Conservation (phyloP, 2,113 vertebrate genomes). For the Etheostoma cragini region DNA sequence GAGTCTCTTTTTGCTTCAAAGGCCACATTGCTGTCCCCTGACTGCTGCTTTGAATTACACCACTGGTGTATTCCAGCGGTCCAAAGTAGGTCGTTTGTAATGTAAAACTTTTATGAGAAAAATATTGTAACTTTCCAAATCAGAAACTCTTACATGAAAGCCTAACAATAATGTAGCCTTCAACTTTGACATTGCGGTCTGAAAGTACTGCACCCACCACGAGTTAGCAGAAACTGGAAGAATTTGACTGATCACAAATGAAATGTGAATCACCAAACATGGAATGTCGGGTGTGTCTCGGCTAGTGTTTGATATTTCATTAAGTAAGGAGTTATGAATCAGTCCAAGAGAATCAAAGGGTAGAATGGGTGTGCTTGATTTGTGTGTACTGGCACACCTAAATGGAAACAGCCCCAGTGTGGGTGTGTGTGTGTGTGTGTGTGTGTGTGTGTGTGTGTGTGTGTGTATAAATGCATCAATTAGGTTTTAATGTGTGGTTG, state of each 20-base stretch:
- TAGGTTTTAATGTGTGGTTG: neutral
- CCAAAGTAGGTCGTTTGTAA: neutral
- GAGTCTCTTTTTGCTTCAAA: neutral
- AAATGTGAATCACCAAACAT: neutral
- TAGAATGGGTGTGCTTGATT: slow-evolving; percentile 53
- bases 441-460: neutral
- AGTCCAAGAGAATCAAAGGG: slow-evolving; percentile 2
- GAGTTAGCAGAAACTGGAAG: neutral
- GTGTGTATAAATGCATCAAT: neutral
- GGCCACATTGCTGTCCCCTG: neutral
- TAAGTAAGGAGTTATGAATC: slow-evolving; percentile 21
- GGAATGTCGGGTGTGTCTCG: slow-evolving; percentile 14
- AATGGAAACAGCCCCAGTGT: slow-evolving; percentile 24
- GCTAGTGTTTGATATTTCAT: slow-evolving; percentile 1
- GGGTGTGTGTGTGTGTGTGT: neutral
- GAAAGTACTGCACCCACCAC: neutral
- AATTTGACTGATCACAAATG: neutral
- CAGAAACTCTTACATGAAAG: neutral
- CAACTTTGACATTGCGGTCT: neutral
- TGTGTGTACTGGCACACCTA: slow-evolving; percentile 52
- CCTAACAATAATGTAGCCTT: neutral
- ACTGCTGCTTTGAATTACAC: slow-evolving; percentile 24
- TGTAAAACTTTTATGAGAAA: neutral
- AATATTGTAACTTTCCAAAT: neutral
- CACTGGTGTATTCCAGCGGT: neutral